Evolutionary conservation across 2,888 invertebrate genomes (phyloP), one percentile per base, ranked within the genome.

Genomic region (Cantharis lateralis): DNA sequence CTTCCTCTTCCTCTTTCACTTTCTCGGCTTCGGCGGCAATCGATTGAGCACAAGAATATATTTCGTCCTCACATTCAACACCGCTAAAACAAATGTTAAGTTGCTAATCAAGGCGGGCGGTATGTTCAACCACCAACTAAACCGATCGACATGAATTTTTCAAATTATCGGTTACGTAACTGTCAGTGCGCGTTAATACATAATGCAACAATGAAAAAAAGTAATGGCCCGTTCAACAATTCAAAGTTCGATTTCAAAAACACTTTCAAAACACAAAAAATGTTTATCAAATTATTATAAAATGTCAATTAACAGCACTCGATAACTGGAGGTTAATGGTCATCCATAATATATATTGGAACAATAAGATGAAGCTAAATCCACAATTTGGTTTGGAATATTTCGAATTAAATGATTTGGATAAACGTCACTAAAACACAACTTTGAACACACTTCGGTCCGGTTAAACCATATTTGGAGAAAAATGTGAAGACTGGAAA

Each of bases 21-120:
- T 72, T 71, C 78, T 71, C 79, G 70, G 69, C 73, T 73, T 78
- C 80, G 84, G 90, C 62, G 13, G 69, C 72, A n/a, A 73, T 68
- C 66, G 71, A 68, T 86, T 91, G 91, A 87, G 92, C 91, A 87
- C 91, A 90, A 84, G 94, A 94, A 87, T 93, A 93, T 86, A 95
- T 92, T 89, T 94, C 93, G 91, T 93, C 91, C 89, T 92, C 91
- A 90, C 92, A 92, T 91, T 95, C 95, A 89, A 95, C 91, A 88
- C 93, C 94, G 91, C 95, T 95, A 91, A 82, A 88, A 78, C 78
- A 78, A 76, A 78, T 16, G 9, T 73, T 68, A 62, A 15, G 69
- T 73, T 64, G 62, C 63, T 71, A 62, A 24, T 66, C 20, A 20
- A 48, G 48, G 15, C 2, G 15, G 64, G 48, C 3, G 13, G 28